Base-by-base conservation (phyloP, 2,113 vertebrate genomes). In the Scopus umbretta region DNA sequence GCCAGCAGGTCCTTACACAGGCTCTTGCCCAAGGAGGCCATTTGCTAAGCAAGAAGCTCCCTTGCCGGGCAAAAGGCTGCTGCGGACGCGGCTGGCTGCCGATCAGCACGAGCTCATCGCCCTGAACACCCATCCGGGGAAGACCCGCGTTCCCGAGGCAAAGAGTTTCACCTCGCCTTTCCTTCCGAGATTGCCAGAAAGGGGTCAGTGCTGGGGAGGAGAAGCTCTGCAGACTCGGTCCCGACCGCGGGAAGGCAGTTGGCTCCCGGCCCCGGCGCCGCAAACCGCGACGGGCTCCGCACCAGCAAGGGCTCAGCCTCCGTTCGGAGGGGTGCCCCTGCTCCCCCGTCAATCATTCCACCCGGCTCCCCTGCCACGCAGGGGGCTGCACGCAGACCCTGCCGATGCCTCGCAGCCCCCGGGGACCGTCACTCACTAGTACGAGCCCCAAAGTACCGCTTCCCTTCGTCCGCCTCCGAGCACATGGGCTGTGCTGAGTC, bases 401-500 rank as follows among this genome's bases (percentile, higher is more conserved):
- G 27, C 22, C 2, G 4, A 19, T 1, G 30, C 34, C 21, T 14
- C 8, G 0, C 22, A 20, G n/a, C 49, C 18, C 18, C 50, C 1
- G 3, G 47, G 59, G 30, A 12, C 47, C 38, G 6, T 21, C 13
- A 2, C 18, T 40, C 45, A 4, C 55, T 7, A 1, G 13, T 53
- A 13, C 1, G 1, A 84, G 32, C 43, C 50, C 23, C 5, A 0
- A 15, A 10, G 22, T 17, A 7, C 10, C 2, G 12, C 25, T 38
- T 27, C 43, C 63, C 68, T 22, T 15, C 1, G 34, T 22, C 71
- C 6, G 4, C 38, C 34, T 40, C 20, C 5, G 2, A 45, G 58
- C 0, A 0, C 13, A 0, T 0, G 17, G 66, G 20, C 18, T 32
- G 16, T 5, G 47, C 82, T 47, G 83, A 66, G 32, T 18, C 76